Evolutionary conservation across 2,888 invertebrate species (phyloP).

Genomic region (Pilophorus perplexus): DNA sequence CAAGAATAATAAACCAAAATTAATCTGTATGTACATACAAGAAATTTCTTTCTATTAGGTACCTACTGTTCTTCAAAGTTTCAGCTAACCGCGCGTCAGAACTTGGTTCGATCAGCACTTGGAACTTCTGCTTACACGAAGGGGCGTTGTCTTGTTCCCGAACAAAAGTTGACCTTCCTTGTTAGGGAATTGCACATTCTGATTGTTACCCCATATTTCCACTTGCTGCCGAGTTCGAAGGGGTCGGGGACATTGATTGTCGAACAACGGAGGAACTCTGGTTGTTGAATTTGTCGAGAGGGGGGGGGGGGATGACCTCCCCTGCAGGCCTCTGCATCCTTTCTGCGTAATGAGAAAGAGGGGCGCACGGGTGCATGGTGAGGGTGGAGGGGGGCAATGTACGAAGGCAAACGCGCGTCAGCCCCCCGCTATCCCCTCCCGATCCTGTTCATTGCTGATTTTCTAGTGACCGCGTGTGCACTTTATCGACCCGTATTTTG

Average conservation of each 20-base stretch:
- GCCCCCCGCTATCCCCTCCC: background rate
- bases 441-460: background rate
- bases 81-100: no score
- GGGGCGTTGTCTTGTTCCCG: no score
- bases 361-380: background rate
- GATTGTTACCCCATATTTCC: slow-evolving; percentile 3
- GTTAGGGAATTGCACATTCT: slow-evolving; percentile 7
- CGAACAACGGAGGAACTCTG: background rate
- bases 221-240: slow-evolving; percentile 10
- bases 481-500: slow-evolving; percentile 11
- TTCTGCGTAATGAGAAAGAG: slow-evolving; percentile 5
- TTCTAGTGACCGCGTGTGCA: slow-evolving; percentile 24
- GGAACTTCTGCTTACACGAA: no score
- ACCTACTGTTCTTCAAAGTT: no score
- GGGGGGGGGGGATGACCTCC: slow-evolving; percentile 5
- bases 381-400: background rate
- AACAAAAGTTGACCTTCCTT: no score
- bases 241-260: slow-evolving; percentile 18
- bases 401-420: background rate
- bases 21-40: no score
- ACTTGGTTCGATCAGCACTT: no score
- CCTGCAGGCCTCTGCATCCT: background rate
- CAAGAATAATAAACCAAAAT: no score
- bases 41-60: no score
- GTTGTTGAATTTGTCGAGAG: no score